phyloP scores from a whole-genome alignment of 2,113 vertebrate species.

The Peromyscus leucopus region DNA sequence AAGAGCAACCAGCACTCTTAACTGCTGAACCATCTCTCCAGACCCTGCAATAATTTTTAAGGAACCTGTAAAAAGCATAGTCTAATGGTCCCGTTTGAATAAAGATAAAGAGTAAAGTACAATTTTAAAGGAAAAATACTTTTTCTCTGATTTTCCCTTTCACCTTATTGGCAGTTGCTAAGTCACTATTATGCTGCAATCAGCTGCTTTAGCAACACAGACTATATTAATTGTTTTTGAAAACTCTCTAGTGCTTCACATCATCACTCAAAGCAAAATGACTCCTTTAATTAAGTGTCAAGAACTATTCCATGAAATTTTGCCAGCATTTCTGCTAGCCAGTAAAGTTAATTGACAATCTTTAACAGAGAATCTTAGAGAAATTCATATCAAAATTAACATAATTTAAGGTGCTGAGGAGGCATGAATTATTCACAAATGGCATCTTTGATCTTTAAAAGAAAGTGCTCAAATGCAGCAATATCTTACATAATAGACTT shows the following conservation, averaged over 20 bases:
- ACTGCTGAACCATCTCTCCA: neutral
- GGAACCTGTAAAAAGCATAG: constrained; percentile 53
- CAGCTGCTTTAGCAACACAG: constrained; percentile 65
- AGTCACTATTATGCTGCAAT: constrained; percentile 41
- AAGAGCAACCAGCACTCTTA: neutral
- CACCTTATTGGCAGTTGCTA: constrained; percentile 7
- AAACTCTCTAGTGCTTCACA: constrained; percentile 70
- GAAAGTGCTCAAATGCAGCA: constrained; percentile 30
- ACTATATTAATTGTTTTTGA: constrained; percentile 75
- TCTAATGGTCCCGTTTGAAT: constrained; percentile 65
- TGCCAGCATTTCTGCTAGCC: constrained; percentile 73
- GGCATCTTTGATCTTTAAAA: constrained; percentile 74
- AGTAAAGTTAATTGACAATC: constrained; percentile 76
- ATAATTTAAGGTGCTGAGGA: constrained; percentile 78
- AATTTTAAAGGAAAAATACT: constrained; percentile 46
- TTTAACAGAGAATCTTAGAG: constrained; percentile 73
- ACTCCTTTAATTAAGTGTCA: constrained; percentile 82
- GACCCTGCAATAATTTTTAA: constrained; percentile 70
- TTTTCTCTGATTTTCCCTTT: constrained; percentile 54
- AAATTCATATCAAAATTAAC: constrained; percentile 69
- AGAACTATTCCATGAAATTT: constrained; percentile 77
- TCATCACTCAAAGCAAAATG: constrained; percentile 79
- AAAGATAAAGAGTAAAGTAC: constrained; percentile 9
- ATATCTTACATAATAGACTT: constrained; percentile 45
- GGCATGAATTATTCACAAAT: constrained; percentile 70